Conservation (phyloP, 2,888 invertebrate species). For the Galerucella calmariensis region DNA sequence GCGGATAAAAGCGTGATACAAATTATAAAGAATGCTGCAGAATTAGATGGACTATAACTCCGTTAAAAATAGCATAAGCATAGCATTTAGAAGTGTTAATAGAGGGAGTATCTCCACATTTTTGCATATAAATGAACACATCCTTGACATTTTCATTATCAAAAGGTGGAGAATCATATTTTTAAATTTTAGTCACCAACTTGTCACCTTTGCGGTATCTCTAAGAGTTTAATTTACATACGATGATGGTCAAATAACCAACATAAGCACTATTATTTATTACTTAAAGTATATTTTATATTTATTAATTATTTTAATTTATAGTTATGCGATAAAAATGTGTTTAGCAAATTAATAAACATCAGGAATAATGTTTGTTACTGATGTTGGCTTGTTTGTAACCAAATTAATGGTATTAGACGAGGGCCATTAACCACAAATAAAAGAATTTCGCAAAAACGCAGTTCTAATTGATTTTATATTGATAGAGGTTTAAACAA, state of each 20-base stretch:
- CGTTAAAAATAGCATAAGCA: not conserved
- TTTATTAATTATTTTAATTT: not conserved
- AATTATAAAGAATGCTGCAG: no score
- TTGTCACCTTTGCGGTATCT: constrained; percentile 2
- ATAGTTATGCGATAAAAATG: constrained; percentile 1
- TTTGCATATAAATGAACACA: not conserved
- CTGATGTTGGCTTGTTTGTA: not conserved
- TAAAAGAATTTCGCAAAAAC: no score
- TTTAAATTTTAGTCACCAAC: constrained; percentile 9
- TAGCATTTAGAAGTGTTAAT: not conserved
- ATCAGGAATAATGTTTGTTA: not conserved
- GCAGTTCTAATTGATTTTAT: no score
- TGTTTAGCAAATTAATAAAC: not conserved
- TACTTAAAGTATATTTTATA: not conserved
- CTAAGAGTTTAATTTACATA: not conserved
- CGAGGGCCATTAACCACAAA: not conserved
- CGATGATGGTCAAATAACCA: not conserved
- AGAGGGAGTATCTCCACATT: not conserved
- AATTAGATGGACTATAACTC: no score
- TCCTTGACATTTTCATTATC: constrained; percentile 5
- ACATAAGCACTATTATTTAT: not conserved
- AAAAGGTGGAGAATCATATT: not conserved
- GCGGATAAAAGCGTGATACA: no score
- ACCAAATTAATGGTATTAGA: not conserved
- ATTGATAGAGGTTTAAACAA: no score